Conservation (phyloP, 2,888 invertebrate species). For the Drepana falcataria region DNA sequence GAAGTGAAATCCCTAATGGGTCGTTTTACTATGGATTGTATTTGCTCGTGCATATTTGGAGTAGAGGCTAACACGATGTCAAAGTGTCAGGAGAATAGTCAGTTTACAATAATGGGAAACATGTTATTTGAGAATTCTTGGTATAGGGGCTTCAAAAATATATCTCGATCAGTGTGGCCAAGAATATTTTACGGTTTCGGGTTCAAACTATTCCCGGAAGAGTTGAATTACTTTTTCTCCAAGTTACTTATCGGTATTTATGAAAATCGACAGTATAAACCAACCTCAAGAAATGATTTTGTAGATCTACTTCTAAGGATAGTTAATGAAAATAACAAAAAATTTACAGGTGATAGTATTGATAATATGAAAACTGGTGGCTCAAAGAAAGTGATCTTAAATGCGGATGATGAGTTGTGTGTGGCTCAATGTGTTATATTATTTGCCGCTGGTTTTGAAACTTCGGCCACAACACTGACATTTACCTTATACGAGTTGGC, state of each 20-base stretch:
- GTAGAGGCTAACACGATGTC: constrained; percentile 10
- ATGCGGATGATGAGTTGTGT: constrained; percentile 49
- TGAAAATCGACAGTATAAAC: constrained; percentile 8
- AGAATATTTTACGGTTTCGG: constrained; percentile 10
- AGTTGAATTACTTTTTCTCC: constrained; percentile 2
- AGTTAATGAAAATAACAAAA: constrained; percentile 7
- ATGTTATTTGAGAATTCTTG: constrained; percentile 1
- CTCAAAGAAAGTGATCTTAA: constrained; percentile 15
- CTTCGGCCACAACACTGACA: constrained; percentile 27
- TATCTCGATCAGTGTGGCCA: constrained; percentile 9
- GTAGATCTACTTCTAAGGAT: constrained; percentile 15
- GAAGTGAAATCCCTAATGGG: constrained; percentile 6
- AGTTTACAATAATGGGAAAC: constrained; percentile 4
- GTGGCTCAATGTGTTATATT: constrained; percentile 71
- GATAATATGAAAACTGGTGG: constrained; percentile 9
- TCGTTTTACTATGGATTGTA: constrained; percentile 9
- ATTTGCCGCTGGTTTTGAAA: constrained; percentile 37
- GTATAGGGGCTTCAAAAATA: not conserved
- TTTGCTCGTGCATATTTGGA: constrained; percentile 10
- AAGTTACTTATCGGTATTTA: constrained; percentile 4
- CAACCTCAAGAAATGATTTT: constrained; percentile 15
- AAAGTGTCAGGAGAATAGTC: constrained; percentile 5
- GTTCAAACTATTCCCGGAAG: constrained; percentile 2
- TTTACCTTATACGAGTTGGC: constrained; percentile 31
- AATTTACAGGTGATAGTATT: constrained; percentile 15